These are phyloP conservation scores for Eupithecia pulchellata DNA, from an alignment of 2,888 invertebrate species.

Conservation along the genomic window DNA sequence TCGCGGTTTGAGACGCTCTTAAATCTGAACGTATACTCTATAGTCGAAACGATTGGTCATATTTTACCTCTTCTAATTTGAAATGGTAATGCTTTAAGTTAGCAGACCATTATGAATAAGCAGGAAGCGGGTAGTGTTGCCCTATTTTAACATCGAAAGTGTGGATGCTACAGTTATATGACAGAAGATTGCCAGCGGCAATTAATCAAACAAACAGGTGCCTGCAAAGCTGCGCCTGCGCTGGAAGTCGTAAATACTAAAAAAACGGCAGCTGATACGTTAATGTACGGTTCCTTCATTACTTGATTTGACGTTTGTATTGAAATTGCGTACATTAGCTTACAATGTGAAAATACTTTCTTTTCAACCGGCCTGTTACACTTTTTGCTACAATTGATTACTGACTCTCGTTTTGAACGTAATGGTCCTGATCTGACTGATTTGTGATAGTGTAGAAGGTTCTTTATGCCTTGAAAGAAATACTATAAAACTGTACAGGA, in stretches of 20 bases:
- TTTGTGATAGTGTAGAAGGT: conserved; percentile 23
- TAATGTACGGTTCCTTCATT: conserved; percentile 51
- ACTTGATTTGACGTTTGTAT: conserved; percentile 70
- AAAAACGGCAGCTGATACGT: conserved; percentile 62
- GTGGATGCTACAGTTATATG: conserved; percentile 68
- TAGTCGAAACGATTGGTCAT: too few species aligned
- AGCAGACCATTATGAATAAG: too few species aligned
- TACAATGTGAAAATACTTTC: conserved; percentile 41
- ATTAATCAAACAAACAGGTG: conserved; percentile 82
- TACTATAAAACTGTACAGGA: background rate
- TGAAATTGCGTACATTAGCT: conserved; percentile 41
- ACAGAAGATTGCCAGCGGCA: conserved; percentile 66
- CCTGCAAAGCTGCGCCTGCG: conserved; percentile 67
- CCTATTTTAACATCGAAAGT: conserved; percentile 33
- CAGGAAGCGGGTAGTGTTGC: too few species aligned
- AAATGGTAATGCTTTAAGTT: too few species aligned
- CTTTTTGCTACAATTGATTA: conserved; percentile 34
- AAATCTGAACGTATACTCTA: too few species aligned
- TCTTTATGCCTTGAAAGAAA: conserved; percentile 11
- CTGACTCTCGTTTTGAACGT: conserved; percentile 7
- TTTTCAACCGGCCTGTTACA: conserved; percentile 22
- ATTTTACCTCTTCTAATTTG: too few species aligned
- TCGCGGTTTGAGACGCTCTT: too few species aligned
- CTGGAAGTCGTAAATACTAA: conserved; percentile 63
- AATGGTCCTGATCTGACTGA: conserved; percentile 23